phyloP scores from a whole-genome alignment of 92 coral and sea anemone species.

The Siderastrea siderea region DNA sequence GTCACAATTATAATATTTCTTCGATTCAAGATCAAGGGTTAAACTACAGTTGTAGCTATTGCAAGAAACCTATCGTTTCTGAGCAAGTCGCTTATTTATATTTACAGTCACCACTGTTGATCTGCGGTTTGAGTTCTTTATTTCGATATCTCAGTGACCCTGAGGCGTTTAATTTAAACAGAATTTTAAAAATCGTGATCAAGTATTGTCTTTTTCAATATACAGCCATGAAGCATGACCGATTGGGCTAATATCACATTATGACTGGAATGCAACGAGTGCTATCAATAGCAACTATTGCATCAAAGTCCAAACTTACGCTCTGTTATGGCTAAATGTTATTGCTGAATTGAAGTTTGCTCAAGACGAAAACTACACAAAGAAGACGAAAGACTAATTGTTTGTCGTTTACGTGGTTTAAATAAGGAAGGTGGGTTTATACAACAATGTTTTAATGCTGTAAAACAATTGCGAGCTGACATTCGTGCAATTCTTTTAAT shows the following conservation, averaged over 20 bases:
- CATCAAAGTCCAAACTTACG: not conserved
- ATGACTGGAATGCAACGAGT: slow-evolving; percentile 28
- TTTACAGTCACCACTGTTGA: too few relatives aligned
- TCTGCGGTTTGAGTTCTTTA: not conserved
- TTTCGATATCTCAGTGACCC: slow-evolving; percentile 3
- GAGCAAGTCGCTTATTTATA: too few relatives aligned
- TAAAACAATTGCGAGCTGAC: not conserved
- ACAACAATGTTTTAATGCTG: not conserved
- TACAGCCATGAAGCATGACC: slow-evolving; percentile 30
- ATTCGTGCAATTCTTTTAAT: not conserved
- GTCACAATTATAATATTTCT: too few relatives aligned
- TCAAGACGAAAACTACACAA: not conserved
- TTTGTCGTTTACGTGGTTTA: not conserved
- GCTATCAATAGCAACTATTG: not conserved
- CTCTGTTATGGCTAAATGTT: not conserved
- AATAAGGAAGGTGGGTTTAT: not conserved
- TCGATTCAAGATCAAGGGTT: too few relatives aligned
- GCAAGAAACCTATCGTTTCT: not conserved
- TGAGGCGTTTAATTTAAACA: not conserved
- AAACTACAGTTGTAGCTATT: too few relatives aligned
- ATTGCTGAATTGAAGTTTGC: not conserved
- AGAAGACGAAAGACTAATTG: not conserved
- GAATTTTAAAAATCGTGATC: slow-evolving; percentile 13
- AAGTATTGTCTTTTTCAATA: slow-evolving; percentile 5
- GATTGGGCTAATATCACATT: not conserved